Evolutionary conservation across 2,888 invertebrate genomes (phyloP), one percentile per base, ranked within the genome.

Genomic region (Furcula furcula): DNA sequence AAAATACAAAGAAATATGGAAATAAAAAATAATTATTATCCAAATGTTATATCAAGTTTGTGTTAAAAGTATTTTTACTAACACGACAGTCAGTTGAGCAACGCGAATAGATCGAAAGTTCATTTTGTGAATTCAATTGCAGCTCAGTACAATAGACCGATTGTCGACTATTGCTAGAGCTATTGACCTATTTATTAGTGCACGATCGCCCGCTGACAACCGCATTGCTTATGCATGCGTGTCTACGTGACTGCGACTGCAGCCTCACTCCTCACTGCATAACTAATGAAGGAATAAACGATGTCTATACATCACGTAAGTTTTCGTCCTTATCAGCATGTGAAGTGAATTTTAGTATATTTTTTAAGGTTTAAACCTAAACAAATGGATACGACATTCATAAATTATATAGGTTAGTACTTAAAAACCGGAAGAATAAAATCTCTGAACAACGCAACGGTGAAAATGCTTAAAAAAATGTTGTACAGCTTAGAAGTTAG

Each of bases 221-320:
- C 67, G 61, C 73, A 82, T 82, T 74, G 76, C 68, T 83, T 80
- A 83, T 84, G 80, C 81, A 84, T 83, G 84, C 81, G 72, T 77
- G 68, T 65, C 76, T 71, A 76, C 72, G 75, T 75, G 75, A 77
- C 70, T 72, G 44, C 55, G 36, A 60, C 65, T 75, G 72, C 77
- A 81, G 68, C 67, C 64, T 73, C 66, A 64, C 70, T 70, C 67
- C 64, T 73, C 66, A 64, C 70, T 70, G 76, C 71, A 79, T 79
- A 65, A 60, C 64, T 66, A 68, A 73, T 69, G 55, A 55, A 46
- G 55, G 61, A 65, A 68, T 58, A 66, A 65, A 68, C 53, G 44
- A 37, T 46, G 52, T 49, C 52, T 56, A 49, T 28, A 37, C 34
- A 36, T 61, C 54, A 55, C 45, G 50, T 53, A 46, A 56, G 51